phyloP scores from a whole-genome alignment of 2,113 vertebrate species.

The Corythaeola cristata region DNA sequence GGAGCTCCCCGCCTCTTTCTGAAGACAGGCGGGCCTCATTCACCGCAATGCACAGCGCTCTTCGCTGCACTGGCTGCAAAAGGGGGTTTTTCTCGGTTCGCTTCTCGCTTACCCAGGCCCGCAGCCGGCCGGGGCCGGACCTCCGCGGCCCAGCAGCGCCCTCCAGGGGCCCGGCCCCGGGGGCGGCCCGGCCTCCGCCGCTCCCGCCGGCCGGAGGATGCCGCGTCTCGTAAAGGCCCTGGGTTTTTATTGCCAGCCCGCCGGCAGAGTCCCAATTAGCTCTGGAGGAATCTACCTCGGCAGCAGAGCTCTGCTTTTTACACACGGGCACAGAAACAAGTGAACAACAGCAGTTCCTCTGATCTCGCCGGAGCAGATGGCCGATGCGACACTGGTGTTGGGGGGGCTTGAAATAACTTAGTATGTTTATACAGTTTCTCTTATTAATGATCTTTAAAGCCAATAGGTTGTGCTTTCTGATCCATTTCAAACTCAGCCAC shows the following conservation, averaged over 20 bases:
- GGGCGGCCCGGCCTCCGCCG: neutral
- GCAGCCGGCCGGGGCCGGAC: neutral
- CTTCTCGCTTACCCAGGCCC: neutral
- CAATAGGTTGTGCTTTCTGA: neutral
- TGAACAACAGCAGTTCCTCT: accelerated
- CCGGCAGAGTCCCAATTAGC: neutral
- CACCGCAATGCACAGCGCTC: accelerated
- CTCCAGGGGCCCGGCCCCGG: neutral
- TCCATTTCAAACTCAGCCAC: neutral
- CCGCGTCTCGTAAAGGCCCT: neutral
- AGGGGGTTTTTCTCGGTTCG: neutral
- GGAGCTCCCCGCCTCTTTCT: neutral
- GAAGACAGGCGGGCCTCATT: accelerated
- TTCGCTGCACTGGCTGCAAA: no score
- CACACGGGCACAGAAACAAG: neutral
- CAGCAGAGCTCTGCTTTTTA: neutral
- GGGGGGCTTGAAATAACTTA: neutral
- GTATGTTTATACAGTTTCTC: neutral
- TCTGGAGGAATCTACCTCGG: neutral
- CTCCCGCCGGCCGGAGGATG: neutral
- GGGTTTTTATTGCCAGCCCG: neutral
- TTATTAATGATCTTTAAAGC: neutral
- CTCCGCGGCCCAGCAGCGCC: neutral
- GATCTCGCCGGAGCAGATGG: neutral
- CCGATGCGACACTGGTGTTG: accelerated